These are phyloP conservation scores for Lumbricus terrestris DNA, from an alignment of 2,888 invertebrate genomes.

Conservation along the genomic window DNA sequence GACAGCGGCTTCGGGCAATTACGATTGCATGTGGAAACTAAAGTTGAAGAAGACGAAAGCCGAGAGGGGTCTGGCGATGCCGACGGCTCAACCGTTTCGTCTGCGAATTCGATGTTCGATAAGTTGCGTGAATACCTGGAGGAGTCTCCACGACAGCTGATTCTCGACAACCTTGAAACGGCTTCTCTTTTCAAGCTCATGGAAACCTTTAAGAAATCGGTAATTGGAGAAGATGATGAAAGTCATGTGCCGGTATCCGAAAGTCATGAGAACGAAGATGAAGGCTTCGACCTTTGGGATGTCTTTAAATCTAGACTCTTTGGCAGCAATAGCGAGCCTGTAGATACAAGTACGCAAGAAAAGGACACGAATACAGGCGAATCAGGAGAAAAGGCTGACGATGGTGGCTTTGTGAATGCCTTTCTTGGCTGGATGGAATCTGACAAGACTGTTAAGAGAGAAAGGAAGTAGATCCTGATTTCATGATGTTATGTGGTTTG, in stretches of 20 bases:
- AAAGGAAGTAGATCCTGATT: conserved; percentile 18
- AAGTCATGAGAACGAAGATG: background rate
- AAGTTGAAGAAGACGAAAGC: background rate
- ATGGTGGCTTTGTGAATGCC: background rate
- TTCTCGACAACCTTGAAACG: background rate
- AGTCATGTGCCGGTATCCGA: background rate
- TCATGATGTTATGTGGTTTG: background rate
- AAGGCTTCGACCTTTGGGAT: background rate
- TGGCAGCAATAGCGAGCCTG: background rate
- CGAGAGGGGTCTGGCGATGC: background rate
- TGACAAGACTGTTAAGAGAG: background rate
- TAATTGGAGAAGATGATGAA: background rate
- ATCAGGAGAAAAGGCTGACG: background rate
- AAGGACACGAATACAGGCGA: background rate
- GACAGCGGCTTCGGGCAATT: background rate
- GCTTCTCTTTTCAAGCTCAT: conserved; percentile 5
- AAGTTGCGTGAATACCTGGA: conserved; percentile 9
- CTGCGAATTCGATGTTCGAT: background rate
- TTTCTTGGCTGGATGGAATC: background rate
- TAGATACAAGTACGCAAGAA: background rate
- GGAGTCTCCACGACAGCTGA: background rate
- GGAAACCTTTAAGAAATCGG: background rate
- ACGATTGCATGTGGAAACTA: background rate
- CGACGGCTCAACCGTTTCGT: background rate
- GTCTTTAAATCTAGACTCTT: background rate